These are phyloP conservation scores for Chloroceryle aenea DNA, from an alignment of 2,113 vertebrate species.

Conservation along the genomic window DNA sequence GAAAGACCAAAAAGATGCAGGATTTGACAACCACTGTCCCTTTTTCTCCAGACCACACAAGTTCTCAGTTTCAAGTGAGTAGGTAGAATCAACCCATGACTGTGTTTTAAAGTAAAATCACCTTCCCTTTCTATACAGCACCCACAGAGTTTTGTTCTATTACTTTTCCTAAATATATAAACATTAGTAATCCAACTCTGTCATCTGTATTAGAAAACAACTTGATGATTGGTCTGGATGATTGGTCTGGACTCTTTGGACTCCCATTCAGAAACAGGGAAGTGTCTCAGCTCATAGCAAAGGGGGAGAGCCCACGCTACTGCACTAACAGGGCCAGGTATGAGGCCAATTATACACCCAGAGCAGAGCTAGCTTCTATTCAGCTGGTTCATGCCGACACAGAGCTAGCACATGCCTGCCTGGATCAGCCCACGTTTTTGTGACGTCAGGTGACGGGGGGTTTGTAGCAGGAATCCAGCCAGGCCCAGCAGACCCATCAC, in stretches of 20 bases:
- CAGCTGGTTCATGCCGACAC: neutral
- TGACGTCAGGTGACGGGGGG: neutral
- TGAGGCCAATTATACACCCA: neutral
- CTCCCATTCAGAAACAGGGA: neutral
- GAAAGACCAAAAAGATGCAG: neutral
- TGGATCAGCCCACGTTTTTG: neutral
- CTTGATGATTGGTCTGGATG: neutral
- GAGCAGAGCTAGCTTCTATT: neutral
- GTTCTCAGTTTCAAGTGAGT: neutral
- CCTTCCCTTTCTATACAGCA: neutral
- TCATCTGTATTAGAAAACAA: neutral
- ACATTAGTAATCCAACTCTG: neutral
- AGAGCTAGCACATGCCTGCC: neutral
- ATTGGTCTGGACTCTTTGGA: neutral
- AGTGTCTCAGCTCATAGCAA: neutral
- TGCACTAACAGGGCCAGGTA: neutral
- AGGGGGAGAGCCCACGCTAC: rapidly evolving
- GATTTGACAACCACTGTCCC: neutral
- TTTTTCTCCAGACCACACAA: neutral
- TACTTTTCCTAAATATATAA: neutral
- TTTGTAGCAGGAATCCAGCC: neutral
- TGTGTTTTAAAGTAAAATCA: neutral
- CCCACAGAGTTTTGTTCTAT: neutral
- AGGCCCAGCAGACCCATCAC: neutral
- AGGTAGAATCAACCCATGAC: neutral